Conservation (phyloP, 2,113 vertebrate species). For the Sylvietta virens region DNA sequence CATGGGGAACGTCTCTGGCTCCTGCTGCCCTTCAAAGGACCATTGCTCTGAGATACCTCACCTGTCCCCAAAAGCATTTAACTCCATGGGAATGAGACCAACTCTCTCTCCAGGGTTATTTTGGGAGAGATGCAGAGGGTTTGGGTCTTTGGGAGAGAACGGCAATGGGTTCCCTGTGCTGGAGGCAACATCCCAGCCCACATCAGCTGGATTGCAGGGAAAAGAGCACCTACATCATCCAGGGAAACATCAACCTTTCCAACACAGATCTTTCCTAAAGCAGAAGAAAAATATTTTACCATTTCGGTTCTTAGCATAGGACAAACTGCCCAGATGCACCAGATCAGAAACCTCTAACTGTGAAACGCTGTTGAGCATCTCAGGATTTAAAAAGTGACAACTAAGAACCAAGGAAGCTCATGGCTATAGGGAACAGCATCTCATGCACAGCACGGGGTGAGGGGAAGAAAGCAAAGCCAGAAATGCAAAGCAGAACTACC, state of each 20-base stretch:
- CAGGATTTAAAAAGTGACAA: neutral
- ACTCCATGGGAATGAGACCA: neutral
- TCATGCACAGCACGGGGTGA: neutral
- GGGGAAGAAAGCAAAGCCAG: neutral
- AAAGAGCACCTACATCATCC: neutral
- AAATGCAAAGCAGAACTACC: neutral
- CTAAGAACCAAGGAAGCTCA: neutral
- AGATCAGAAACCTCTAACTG: neutral
- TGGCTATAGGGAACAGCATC: neutral
- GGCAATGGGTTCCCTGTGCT: neutral
- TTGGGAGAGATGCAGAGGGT: fast-evolving
- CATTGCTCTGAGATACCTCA: neutral
- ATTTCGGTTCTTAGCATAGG: neutral
- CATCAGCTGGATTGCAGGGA: neutral
- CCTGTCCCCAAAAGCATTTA: neutral
- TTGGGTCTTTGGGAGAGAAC: no score
- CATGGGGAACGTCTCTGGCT: neutral
- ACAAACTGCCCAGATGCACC: neutral
- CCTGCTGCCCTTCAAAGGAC: neutral
- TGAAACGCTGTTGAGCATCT: fast-evolving
- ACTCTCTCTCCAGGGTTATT: neutral
- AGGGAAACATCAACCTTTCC: neutral
- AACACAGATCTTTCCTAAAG: neutral
- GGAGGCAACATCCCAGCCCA: neutral
- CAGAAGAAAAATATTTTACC: neutral